Evolutionary conservation across 2,888 invertebrate genomes (phyloP), one percentile per base, ranked within the genome.

Genomic region (Eremobia ochroleuca): DNA sequence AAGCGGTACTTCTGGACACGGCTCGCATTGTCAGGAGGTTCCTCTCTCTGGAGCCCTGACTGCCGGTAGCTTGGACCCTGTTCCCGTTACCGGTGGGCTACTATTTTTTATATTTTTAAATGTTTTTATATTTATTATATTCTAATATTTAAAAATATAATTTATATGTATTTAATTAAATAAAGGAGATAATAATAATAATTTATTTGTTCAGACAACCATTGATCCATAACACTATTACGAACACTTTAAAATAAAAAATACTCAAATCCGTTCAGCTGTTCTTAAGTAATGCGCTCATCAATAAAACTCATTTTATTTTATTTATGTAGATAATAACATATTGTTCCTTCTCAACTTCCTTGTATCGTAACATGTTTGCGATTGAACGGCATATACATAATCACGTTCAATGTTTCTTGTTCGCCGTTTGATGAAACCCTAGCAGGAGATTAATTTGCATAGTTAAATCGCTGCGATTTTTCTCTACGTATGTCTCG

Each of bases 391-490:
- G 13, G 0, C n/a, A 6, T 6, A 59, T 59, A 67, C 21, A 65
- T 49, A 49, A 65, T 68, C 8, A 31, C 9, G 9, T 15, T 55
- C 3, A 13, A 58, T 65, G 40, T 73, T 46, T 74, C 64, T 49
- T 46, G 8, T 52, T 73, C 40, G n/a, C 4, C 31, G 13, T 76
- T 70, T 66, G 70, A 67, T 77, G 40, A 64, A 70, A 62, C 61
- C 70, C 37, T 70, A 49, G 68, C 46, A 34, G 43, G 68, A 37
- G 61, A 80, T 81, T 34, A 73, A 77, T 85, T 83, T 81, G 67
- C 59, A 61, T 71, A 65, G 67, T 70, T 59, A 67, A 77, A 77
- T 85, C 21, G 28, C 34, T 70, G n/a, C 40, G 28, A 71, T 81
- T 77, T 68, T 55, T 85, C 73, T 28, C 46, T 52, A 46, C 43